These are phyloP conservation scores for Gnatocerus cornutus DNA, from an alignment of 2,888 invertebrate genomes.

Conservation along the genomic window DNA sequence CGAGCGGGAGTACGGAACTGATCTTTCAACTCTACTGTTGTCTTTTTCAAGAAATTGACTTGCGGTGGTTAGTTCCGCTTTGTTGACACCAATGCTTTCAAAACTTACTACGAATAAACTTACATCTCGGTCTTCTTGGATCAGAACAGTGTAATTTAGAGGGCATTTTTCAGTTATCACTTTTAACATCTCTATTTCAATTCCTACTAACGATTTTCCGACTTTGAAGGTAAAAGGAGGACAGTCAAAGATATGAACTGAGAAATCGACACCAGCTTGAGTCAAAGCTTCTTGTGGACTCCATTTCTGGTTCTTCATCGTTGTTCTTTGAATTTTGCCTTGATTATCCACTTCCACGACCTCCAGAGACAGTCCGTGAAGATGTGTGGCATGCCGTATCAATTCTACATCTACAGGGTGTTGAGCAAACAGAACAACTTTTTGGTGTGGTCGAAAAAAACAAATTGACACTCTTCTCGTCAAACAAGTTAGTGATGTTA, in stretches of 20 bases:
- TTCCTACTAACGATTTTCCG: neutral
- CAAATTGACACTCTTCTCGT: neutral
- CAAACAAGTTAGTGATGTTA: neutral
- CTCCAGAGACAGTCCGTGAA: neutral
- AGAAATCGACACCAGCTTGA: constrained; percentile 17
- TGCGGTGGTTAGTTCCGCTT: neutral
- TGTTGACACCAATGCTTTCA: constrained; percentile 4
- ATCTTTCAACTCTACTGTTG: neutral
- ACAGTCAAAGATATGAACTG: constrained; percentile 17
- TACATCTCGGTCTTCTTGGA: too few relatives aligned
- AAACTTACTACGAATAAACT: too few relatives aligned
- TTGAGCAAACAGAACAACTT: neutral
- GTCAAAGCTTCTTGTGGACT: too few relatives aligned
- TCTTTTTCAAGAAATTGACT: constrained; percentile 1
- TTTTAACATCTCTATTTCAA: constrained; percentile 15
- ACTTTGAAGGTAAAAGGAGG: neutral
- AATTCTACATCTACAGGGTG: neutral
- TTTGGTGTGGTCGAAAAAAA: neutral
- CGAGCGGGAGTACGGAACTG: neutral
- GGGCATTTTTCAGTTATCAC: neutral
- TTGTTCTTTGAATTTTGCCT: too few relatives aligned
- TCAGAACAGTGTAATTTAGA: neutral
- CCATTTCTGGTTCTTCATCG: too few relatives aligned
- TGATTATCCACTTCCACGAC: neutral
- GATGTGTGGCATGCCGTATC: neutral